A percentile compares a stretch with the other conserved stretches of the same genome.
Conservation (phyloP, 2,113 vertebrate species). For the Prietella phreatophila region DNA sequence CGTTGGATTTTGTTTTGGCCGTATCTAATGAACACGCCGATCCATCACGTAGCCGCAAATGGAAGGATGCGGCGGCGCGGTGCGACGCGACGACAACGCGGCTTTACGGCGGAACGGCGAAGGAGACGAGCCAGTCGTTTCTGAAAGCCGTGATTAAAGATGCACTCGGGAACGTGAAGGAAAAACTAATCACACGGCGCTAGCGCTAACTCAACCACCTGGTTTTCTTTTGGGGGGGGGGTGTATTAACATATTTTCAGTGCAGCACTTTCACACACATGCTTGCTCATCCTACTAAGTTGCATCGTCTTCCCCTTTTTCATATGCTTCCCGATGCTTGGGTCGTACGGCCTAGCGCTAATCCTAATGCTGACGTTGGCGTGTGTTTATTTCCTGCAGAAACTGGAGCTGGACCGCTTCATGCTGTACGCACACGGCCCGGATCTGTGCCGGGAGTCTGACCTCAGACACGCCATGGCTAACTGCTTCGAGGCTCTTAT, state of each 20-base stretch:
- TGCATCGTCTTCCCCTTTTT: too few species aligned
- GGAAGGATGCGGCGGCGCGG: background rate
- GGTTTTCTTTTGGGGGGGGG: background rate
- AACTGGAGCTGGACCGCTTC: slow-evolving; percentile 95
- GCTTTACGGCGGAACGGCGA: background rate
- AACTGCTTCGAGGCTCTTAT: slow-evolving; percentile 99
- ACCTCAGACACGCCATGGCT: slow-evolving; percentile 97
- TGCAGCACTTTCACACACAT: background rate
- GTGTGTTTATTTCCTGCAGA: slow-evolving; percentile 72
- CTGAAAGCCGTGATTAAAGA: slow-evolving; percentile 6
- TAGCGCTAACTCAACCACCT: background rate
- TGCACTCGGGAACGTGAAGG: background rate
- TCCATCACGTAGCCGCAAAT: background rate
- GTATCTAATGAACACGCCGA: background rate
- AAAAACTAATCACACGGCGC: background rate
- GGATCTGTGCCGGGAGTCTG: slow-evolving; percentile 95
- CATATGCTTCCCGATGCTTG: too few species aligned
- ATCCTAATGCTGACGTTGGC: background rate
- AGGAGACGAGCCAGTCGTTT: background rate
- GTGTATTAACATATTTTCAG: too few species aligned
- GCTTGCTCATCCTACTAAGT: too few species aligned
- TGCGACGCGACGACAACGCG: background rate
- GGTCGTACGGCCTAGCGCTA: background rate
- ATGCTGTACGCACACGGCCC: slow-evolving; percentile 99
- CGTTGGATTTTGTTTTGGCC: background rate